Base-by-base conservation (phyloP, 2,797 vertebrate species). In the Enteromius mattozi region DNA sequence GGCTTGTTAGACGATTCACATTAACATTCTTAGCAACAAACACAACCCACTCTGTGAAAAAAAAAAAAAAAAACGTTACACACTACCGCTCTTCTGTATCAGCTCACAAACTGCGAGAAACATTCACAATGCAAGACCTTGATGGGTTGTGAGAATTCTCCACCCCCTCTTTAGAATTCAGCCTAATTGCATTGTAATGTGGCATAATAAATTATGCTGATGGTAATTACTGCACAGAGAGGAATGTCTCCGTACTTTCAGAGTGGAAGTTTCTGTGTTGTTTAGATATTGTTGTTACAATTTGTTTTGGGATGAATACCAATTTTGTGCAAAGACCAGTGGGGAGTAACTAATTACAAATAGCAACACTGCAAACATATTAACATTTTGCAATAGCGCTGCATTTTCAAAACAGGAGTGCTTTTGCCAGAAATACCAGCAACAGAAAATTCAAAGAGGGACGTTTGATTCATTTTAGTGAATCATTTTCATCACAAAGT, bases 11-110 rank as follows among this genome's bases (percentile, higher is more conserved):
- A 61, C 56, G 66, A 86, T 76, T 75, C 68, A 37, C 75, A 83
- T 85, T 85, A 69, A 68, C 84, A 81, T 86, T 85, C 80, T 66
- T 65, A 85, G 84, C 79, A 85, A 86, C 80, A 80, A 85, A 79
- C 68, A 78, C 42, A 72, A 84, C 54, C 66, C 47, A 77, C 47
- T 81, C 49, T 33, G 24, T 59, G 40, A 33, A 59, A 54, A 40
- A n/a, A 56, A n/a, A 61, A 24, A n/a, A 1, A 27, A 61, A 54
- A 81, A 14, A 77, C 6, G 16, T 63, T 40, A 82, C 85, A 70
- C 85, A 65, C 47, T 33, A 27, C 19, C 30, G 63, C 80, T 82
- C 40, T 49, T 71, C 80, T 82, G 66, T 65, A 72, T 63, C 33
- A 54, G 65, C 45, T 75, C 49, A 51, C 65, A 37, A 66, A 56